These are phyloP conservation scores for Platichthys flesus DNA, from an alignment of 2,113 vertebrate genomes.

Conservation along the genomic window DNA sequence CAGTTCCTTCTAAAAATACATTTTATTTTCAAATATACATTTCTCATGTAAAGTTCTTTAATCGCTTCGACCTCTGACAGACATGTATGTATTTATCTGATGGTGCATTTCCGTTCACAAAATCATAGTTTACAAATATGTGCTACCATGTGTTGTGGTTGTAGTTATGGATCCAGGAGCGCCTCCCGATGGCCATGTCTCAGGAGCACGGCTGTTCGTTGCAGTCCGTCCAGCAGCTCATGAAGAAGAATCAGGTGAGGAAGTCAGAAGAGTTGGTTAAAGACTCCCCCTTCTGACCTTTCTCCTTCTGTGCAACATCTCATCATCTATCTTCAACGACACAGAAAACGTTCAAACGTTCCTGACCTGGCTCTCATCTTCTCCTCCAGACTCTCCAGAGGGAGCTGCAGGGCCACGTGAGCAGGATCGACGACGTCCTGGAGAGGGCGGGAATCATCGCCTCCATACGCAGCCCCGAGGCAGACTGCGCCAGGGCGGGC, in stretches of 20 bases:
- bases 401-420: slow-evolving; percentile 89
- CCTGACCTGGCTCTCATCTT: background rate
- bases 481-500: slow-evolving; percentile 81
- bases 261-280: background rate
- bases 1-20: too few species aligned
- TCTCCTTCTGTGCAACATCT: too few species aligned
- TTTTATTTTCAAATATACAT: too few species aligned
- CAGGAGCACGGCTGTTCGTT: slow-evolving; percentile 88
- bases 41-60: too few species aligned
- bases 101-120: too few species aligned
- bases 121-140: background rate
- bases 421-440: slow-evolving; percentile 88
- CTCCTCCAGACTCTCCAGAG: slow-evolving; percentile 85
- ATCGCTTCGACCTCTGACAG: background rate
- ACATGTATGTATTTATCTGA: background rate
- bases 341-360: too few species aligned
- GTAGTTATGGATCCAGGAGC: slow-evolving; percentile 91
- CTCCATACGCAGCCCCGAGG: slow-evolving; percentile 87
- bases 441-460: slow-evolving; percentile 86
- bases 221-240: slow-evolving; percentile 91
- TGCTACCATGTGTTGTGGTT: background rate
- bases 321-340: too few species aligned
- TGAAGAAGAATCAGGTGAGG: slow-evolving; percentile 93
- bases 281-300: background rate
- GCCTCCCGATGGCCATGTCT: slow-evolving; percentile 86